Conservation (phyloP, 2,888 invertebrate genomes). For the Trachelus tabidus region DNA sequence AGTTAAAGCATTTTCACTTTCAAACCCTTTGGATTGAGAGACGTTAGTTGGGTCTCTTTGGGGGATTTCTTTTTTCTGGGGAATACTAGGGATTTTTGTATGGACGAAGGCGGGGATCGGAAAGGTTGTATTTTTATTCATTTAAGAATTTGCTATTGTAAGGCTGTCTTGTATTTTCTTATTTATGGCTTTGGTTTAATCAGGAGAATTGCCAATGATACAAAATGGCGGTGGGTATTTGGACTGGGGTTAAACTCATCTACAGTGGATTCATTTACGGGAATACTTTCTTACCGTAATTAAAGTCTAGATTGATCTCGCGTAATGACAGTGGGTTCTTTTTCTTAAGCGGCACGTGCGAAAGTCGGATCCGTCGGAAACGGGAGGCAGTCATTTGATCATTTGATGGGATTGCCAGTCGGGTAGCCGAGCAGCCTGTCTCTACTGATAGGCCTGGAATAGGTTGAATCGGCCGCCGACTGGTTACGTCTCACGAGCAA, state of each 20-base stretch:
- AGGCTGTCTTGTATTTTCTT: neutral
- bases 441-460: neutral
- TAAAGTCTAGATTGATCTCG: neutral
- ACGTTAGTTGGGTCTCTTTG: neutral
- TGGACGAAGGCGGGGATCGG: neutral
- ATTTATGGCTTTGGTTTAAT: neutral
- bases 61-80: neutral
- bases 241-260: neutral
- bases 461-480: constrained; percentile 7
- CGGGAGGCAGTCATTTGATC: constrained; percentile 58
- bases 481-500: constrained; percentile 22
- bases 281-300: neutral
- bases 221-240: neutral
- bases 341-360: constrained; percentile 51
- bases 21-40: neutral
- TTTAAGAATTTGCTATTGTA: neutral
- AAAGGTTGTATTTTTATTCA: neutral
- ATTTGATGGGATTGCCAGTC: constrained; percentile 51
- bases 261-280: neutral
- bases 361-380: constrained; percentile 41
- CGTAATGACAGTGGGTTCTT: neutral
- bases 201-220: neutral
- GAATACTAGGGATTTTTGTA: neutral
- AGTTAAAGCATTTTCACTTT: neutral
- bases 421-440: neutral